These are phyloP conservation scores for Rhincodon typus DNA, from an alignment of 2,797 vertebrate genomes.

Conservation along the genomic window DNA sequence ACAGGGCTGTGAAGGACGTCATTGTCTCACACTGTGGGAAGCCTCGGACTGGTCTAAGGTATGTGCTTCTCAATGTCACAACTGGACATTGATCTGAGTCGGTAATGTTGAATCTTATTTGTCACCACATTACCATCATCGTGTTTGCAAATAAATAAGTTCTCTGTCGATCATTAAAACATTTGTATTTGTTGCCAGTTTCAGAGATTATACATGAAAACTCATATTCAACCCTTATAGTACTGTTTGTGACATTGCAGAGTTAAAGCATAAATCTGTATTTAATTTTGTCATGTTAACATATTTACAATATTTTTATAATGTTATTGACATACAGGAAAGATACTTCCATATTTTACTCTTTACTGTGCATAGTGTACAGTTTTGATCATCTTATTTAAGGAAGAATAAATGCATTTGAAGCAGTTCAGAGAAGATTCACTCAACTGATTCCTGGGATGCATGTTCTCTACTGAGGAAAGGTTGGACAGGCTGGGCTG, in stretches of 20 bases:
- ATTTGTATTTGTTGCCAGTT: too few relatives aligned
- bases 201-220: neutral
- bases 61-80: conserved; percentile 39
- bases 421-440: too few relatives aligned
- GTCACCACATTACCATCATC: neutral
- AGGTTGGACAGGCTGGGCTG: too few relatives aligned
- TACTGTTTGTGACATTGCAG: neutral
- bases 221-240: neutral
- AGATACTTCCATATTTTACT: neutral
- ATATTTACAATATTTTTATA: neutral
- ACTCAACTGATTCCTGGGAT: too few relatives aligned
- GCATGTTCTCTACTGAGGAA: too few relatives aligned
- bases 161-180: neutral
- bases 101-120: neutral
- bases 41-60: conserved; percentile 92
- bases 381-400: too few relatives aligned
- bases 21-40: conserved; percentile 85
- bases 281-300: neutral
- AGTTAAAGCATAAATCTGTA: neutral
- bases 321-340: neutral
- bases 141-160: neutral
- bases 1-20: conserved; percentile 80
- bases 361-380: neutral
- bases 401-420: too few relatives aligned
- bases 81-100: neutral